phyloP scores from a whole-genome alignment of 2,888 invertebrate genomes.

The Cetonia aurata region DNA sequence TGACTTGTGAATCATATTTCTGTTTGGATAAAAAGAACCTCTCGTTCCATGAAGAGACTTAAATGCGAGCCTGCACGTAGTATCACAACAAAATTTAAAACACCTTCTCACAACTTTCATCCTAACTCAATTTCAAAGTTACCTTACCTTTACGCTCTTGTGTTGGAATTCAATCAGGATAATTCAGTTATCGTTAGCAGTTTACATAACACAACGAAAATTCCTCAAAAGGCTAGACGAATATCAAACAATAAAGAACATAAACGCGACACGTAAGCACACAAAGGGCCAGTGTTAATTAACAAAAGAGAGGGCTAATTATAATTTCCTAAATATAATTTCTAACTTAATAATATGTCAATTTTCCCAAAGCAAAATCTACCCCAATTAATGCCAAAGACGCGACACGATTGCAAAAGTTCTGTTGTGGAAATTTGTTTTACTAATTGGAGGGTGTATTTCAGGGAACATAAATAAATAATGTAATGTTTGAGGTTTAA shows the following conservation, averaged over 20 bases:
- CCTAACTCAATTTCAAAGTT: conserved; percentile 31
- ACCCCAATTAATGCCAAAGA: too few relatives aligned
- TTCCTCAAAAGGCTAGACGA: conserved; percentile 24
- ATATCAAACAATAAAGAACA: conserved; percentile 16
- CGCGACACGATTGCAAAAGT: too few relatives aligned
- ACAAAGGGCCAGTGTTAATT: conserved; percentile 39
- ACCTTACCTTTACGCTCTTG: conserved; percentile 7
- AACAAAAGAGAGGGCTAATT: conserved; percentile 18
- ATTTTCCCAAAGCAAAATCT: too few relatives aligned
- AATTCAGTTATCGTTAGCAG: conserved; percentile 30
- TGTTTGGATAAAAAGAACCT: neutral
- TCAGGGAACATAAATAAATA: too few relatives aligned
- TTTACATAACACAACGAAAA: conserved; percentile 20
- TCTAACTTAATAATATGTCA: conserved; percentile 25
- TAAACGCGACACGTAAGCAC: conserved; percentile 23
- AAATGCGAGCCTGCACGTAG: neutral
- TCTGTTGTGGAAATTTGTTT: too few relatives aligned
- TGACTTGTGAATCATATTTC: neutral
- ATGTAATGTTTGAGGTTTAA: too few relatives aligned
- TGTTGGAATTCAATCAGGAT: conserved; percentile 24
- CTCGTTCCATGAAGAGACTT: neutral
- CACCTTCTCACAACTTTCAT: neutral
- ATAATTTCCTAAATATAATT: conserved; percentile 33
- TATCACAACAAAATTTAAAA: conserved; percentile 20
- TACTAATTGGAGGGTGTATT: too few relatives aligned